Evolutionary conservation across 2,888 invertebrate genomes (phyloP).

Genomic region (Lydus trimaculatus): DNA sequence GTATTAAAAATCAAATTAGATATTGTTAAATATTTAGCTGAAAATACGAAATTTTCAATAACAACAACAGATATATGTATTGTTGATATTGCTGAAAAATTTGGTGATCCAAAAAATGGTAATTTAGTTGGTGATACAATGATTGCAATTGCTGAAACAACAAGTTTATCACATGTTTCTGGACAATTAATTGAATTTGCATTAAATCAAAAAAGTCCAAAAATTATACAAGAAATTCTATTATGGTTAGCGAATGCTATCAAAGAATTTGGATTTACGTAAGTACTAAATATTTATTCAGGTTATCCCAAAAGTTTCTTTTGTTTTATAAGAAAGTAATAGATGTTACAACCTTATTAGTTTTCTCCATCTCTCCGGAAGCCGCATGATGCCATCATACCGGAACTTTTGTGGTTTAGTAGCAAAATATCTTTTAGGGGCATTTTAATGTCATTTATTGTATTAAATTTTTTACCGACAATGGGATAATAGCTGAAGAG

Average conservation of each 20-base stretch:
- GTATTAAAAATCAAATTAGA: constrained; percentile 85
- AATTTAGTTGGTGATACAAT: constrained; percentile 73
- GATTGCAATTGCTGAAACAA: constrained; percentile 78
- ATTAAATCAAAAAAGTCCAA: constrained; percentile 88
- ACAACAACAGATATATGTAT: constrained; percentile 78
- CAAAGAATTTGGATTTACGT: constrained; percentile 87
- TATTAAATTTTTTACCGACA: too few species aligned
- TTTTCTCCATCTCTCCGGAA: too few species aligned
- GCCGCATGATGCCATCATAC: too few species aligned
- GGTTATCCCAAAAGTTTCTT: too few species aligned
- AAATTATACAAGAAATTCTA: constrained; percentile 86
- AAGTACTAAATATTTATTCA: constrained; percentile 58
- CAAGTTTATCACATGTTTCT: constrained; percentile 77
- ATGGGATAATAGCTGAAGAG: too few species aligned
- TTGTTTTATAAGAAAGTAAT: too few species aligned
- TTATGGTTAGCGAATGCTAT: constrained; percentile 81
- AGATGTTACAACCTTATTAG: too few species aligned
- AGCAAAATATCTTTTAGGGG: too few species aligned
- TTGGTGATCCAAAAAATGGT: constrained; percentile 85
- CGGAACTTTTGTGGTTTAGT: too few species aligned
- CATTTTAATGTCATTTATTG: too few species aligned
- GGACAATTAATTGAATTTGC: constrained; percentile 76
- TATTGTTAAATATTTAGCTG: constrained; percentile 78
- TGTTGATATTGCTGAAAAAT: constrained; percentile 82
- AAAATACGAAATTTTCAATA: constrained; percentile 75